phyloP scores from a whole-genome alignment of 2,113 vertebrate genomes.

The Hepsetus odoe region DNA sequence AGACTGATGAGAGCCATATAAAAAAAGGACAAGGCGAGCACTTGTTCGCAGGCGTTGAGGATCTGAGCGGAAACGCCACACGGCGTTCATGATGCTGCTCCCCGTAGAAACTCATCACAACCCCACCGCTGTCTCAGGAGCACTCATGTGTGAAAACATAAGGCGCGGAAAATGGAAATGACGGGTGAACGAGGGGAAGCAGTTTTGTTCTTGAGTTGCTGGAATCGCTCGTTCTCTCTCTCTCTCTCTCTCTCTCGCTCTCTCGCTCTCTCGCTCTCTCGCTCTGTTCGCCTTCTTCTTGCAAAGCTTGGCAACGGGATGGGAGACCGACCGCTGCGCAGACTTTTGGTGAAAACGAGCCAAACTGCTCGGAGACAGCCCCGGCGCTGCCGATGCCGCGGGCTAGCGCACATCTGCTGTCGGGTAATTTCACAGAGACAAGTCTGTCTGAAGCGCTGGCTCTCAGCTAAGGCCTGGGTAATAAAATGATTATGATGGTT shows the following conservation, averaged over 20 bases:
- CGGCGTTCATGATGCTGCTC: background rate
- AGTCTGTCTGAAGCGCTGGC: background rate
- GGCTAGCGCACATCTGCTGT: slow-evolving; percentile 42
- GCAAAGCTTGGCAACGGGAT: slow-evolving; percentile 4
- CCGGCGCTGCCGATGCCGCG: slow-evolving; percentile 15
- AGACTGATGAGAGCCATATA: slow-evolving; percentile 11
- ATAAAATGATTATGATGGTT: background rate
- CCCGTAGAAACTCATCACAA: slow-evolving; percentile 1
- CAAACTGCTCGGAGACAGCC: slow-evolving; percentile 39
- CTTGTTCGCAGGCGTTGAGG: background rate
- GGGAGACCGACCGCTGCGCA: slow-evolving; percentile 36
- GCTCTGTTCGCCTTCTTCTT: background rate
- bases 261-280: background rate
- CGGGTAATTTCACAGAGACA: background rate
- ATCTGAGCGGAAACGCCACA: background rate
- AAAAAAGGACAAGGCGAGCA: background rate
- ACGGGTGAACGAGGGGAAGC: background rate
- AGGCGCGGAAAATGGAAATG: slow-evolving; percentile 12
- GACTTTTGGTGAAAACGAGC: slow-evolving; percentile 40
- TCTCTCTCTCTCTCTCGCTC: background rate
- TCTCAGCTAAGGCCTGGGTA: background rate
- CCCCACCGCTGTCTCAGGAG: slow-evolving; percentile 19
- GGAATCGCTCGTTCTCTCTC: background rate
- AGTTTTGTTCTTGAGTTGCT: slow-evolving; percentile 4
- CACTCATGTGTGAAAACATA: slow-evolving; percentile 13